phyloP scores from a whole-genome alignment of 2,113 vertebrate species.

The Neolamprologus tretocephalus region DNA sequence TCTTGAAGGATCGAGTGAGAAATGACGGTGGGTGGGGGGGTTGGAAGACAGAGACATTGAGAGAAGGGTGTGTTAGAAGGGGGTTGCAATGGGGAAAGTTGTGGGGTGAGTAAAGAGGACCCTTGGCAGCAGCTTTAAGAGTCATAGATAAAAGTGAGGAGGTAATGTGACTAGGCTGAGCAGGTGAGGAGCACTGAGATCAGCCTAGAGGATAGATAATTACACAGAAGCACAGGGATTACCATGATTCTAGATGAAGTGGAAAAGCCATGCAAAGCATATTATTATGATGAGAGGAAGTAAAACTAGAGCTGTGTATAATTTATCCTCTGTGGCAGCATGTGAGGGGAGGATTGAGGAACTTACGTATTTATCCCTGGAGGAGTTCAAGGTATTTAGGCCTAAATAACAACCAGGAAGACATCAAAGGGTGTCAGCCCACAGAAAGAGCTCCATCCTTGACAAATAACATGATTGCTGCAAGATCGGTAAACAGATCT shows the following conservation, averaged over 20 bases:
- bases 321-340: constrained; percentile 48
- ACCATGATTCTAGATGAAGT: constrained; percentile 64
- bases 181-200: constrained; percentile 59
- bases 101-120: constrained; percentile 47
- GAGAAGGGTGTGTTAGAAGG: not conserved
- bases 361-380: constrained; percentile 37
- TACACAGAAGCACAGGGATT: constrained; percentile 65
- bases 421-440: constrained; percentile 31
- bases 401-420: constrained; percentile 33
- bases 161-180: constrained; percentile 59
- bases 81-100: constrained; percentile 26
- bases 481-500: not conserved
- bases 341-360: constrained; percentile 26
- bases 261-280: constrained; percentile 62
- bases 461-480: not conserved
- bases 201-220: constrained; percentile 65
- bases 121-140: constrained; percentile 59
- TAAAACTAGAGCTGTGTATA: constrained; percentile 47
- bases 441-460: not conserved
- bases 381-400: constrained; percentile 43
- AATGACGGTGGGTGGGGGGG: not conserved
- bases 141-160: constrained; percentile 62
- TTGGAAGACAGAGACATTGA: not conserved
- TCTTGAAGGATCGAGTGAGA: constrained; percentile 12
- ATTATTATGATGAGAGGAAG: constrained; percentile 59